phyloP scores from a whole-genome alignment of 2,113 vertebrate species.

The Alethe diademata region DNA sequence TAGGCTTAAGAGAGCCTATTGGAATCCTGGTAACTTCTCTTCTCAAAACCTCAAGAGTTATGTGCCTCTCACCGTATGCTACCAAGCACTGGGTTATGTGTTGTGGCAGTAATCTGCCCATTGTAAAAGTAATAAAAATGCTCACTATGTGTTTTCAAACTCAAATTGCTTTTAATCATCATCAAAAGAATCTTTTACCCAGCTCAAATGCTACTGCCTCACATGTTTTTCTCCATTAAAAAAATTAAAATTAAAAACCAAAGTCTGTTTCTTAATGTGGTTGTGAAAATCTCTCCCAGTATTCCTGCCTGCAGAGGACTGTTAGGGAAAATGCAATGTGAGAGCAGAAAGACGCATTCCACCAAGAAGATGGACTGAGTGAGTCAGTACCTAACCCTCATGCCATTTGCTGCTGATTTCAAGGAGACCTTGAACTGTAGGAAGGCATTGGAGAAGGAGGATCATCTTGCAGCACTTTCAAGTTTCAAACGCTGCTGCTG shows the following conservation, averaged over 20 bases:
- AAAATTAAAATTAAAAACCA: not conserved
- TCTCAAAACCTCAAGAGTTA: not conserved
- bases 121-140: not conserved
- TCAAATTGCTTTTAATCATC: not conserved
- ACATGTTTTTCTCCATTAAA: not conserved
- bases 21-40: not conserved
- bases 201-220: not conserved
- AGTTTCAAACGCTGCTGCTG: constrained; percentile 2
- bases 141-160: not conserved
- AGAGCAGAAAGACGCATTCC: not conserved
- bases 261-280: not conserved
- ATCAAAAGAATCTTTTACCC: not conserved
- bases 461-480: constrained; percentile 19
- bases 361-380: not conserved
- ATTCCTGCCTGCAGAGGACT: not conserved
- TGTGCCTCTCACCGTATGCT: not conserved
- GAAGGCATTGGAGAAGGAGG: not conserved
- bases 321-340: not conserved
- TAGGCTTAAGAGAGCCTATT: not conserved
- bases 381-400: not conserved
- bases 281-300: not conserved
- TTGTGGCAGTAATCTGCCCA: not conserved
- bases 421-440: constrained; percentile 13
- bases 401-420: not conserved
- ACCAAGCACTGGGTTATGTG: not conserved